These are phyloP conservation scores for Axis porcinus DNA, from an alignment of 2,113 vertebrate genomes.

Conservation along the genomic window DNA sequence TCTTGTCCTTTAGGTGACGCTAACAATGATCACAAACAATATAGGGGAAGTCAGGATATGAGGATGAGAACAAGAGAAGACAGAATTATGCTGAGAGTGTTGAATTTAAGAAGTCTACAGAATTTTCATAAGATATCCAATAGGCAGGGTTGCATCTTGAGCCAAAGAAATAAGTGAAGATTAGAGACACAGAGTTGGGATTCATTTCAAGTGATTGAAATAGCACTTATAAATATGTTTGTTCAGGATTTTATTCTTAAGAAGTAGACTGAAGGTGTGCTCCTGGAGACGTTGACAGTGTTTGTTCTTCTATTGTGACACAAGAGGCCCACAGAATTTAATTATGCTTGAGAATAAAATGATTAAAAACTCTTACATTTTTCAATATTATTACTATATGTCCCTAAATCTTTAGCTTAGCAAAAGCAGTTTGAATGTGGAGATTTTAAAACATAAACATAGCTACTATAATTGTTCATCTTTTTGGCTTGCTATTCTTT, in stretches of 20 bases:
- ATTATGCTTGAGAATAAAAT: not conserved
- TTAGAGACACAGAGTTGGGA: not conserved
- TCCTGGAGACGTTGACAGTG: not conserved
- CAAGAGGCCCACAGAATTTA: not conserved
- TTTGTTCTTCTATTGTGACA: not conserved
- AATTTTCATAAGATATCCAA: not conserved
- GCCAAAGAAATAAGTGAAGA: not conserved
- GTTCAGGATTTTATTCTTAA: not conserved
- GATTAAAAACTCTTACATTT: not conserved
- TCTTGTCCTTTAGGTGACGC: not conserved
- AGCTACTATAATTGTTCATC: not conserved
- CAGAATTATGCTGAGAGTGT: not conserved
- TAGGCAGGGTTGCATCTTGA: not conserved
- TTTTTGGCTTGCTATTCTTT: not conserved
- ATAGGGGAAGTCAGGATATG: not conserved
- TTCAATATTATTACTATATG: not conserved
- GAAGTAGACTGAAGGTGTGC: not conserved
- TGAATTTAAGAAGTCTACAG: not conserved
- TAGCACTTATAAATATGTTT: not conserved
- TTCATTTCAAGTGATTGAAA: not conserved
- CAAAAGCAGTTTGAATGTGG: not conserved
- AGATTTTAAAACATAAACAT: not conserved
- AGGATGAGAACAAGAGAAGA: not conserved
- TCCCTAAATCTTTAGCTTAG: not conserved
- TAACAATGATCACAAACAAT: not conserved